Percentiles rank a stretch among this genome's conserved stretches.
Evolutionary conservation across 2,113 vertebrate species (phyloP).

Genomic region (Microcebus ravelobensis): DNA sequence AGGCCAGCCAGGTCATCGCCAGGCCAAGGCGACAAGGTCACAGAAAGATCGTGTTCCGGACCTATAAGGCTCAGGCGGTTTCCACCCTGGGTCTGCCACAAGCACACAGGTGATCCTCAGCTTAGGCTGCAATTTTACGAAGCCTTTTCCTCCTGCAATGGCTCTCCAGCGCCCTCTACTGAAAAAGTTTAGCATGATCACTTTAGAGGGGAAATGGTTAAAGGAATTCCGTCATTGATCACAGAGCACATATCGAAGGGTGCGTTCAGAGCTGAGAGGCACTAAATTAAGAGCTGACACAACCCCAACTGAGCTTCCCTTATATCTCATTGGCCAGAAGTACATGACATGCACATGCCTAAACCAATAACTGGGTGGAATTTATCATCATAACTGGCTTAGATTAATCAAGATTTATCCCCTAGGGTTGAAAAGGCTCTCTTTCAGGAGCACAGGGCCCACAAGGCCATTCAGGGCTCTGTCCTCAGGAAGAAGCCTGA

Average conservation of each 20-base stretch:
- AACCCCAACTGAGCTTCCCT: background rate
- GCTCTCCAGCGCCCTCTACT: constrained; percentile 53
- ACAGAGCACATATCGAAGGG: too few species aligned
- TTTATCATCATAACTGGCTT: background rate
- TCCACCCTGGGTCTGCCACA: background rate
- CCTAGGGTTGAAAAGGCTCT: background rate
- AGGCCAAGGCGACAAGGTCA: background rate
- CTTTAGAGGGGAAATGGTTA: background rate
- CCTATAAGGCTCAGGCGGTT: background rate
- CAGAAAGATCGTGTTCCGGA: background rate
- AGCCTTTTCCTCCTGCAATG: background rate
- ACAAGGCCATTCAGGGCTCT: background rate
- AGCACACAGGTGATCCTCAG: background rate
- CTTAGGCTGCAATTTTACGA: background rate
- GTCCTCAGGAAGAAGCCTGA: background rate
- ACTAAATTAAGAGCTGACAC: background rate
- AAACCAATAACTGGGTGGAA: background rate
- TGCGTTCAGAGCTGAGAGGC: background rate
- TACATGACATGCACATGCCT: background rate
- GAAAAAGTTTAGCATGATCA: background rate
- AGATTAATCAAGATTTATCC: background rate
- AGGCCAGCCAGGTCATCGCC: background rate
- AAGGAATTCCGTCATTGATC: background rate
- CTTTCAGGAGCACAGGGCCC: background rate
- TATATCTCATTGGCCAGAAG: background rate